phyloP scores from a whole-genome alignment of 1,140 invertebrate species.

The Drosophila murphyi region DNA sequence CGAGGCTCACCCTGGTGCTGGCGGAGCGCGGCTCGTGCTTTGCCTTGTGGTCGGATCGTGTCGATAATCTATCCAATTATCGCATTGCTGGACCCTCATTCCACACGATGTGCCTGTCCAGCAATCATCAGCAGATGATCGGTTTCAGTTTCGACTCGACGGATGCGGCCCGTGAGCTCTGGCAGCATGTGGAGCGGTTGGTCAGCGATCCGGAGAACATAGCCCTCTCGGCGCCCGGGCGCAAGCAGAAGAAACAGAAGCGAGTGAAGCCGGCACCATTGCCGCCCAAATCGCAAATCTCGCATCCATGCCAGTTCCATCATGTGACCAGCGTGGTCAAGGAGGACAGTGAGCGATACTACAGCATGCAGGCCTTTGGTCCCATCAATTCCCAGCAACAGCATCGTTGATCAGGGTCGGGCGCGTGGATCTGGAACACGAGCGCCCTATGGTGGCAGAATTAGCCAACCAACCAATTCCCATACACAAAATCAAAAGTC shows the following conservation, averaged over 20 bases:
- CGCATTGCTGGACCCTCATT: conserved; percentile 89
- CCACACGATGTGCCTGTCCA: conserved; percentile 93
- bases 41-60: conserved; percentile 93
- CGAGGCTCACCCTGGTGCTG: conserved; percentile 90
- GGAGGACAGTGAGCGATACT: conserved; percentile 88
- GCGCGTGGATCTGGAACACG: conserved; percentile 79
- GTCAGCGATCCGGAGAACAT: conserved; percentile 93
- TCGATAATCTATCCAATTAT: conserved; percentile 89
- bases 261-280: conserved; percentile 86
- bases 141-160: conserved; percentile 92
- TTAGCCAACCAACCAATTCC: conserved; percentile 22
- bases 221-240: conserved; percentile 89
- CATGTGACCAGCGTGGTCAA: conserved; percentile 93
- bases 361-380: conserved; percentile 88
- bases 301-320: conserved; percentile 94
- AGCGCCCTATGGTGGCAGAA: conserved; percentile 80
- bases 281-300: conserved; percentile 93
- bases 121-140: conserved; percentile 85
- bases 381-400: conserved; percentile 75
- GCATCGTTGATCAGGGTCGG: conserved; percentile 80
- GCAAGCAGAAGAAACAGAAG: conserved; percentile 86
- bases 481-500: conserved; percentile 14
- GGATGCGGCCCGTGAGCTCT: conserved; percentile 90
- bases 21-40: conserved; percentile 94
- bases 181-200: conserved; percentile 88